A percentile compares a stretch with the other conserved stretches of the same genome.
Conservation (phyloP, 2,888 invertebrate species). For the Drosophila nr. fundita region DNA sequence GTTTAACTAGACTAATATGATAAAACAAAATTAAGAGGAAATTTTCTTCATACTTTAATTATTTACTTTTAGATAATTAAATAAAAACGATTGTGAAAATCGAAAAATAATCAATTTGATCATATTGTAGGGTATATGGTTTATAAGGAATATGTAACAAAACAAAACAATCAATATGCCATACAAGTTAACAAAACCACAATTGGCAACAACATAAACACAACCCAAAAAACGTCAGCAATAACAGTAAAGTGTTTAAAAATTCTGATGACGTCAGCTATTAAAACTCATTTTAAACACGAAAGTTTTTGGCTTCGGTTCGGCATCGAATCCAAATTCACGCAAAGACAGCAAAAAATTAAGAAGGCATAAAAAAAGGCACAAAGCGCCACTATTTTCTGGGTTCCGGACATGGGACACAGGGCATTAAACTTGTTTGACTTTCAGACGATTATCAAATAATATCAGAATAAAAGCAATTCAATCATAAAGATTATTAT, state of each 20-base stretch:
- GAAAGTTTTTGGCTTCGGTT: constrained; percentile 44
- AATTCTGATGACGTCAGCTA: constrained; percentile 74
- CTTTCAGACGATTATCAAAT: constrained; percentile 44
- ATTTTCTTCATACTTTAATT: background rate
- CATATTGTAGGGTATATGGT: background rate
- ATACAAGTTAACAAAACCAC: constrained; percentile 1
- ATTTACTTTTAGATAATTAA: background rate
- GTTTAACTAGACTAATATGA: background rate
- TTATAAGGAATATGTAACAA: background rate
- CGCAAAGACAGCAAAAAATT: constrained; percentile 46
- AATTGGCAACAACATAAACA: constrained; percentile 33
- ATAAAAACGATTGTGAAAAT: background rate
- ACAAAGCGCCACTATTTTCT: constrained; percentile 60
- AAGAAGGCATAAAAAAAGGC: constrained; percentile 30
- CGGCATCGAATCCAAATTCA: constrained; percentile 46
- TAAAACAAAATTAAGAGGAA: background rate
- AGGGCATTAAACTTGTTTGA: constrained; percentile 68
- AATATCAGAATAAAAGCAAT: constrained; percentile 13
- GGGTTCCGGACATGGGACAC: constrained; percentile 51
- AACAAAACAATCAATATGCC: constrained; percentile 15
- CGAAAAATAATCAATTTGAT: background rate
- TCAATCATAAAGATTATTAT: constrained; percentile 50
- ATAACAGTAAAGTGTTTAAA: constrained; percentile 65
- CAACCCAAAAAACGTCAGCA: constrained; percentile 39
- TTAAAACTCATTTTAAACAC: constrained; percentile 49